Evolutionary conservation across 64 coral and sea anemone genomes (phyloP), one percentile per base, ranked within the genome.

Genomic region (Hydrozoanthus tunicans): DNA sequence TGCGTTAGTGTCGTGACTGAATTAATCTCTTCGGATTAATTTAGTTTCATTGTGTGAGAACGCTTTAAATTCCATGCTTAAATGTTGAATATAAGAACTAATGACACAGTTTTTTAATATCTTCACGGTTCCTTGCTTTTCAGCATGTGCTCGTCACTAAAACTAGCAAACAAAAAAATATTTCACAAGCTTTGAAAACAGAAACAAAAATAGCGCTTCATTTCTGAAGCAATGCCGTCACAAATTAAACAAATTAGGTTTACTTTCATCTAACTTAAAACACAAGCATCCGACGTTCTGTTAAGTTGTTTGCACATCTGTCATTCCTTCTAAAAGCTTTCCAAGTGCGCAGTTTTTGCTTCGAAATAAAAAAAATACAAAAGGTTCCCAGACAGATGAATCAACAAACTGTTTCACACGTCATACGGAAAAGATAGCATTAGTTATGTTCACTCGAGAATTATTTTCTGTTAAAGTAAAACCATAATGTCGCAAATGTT

Each of bases 251-350:
- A 74, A 43, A 43, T 24, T 43, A 11, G 26, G 71, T 60, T 52
- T 79, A 58, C 56, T 79, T 58, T 58, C 24, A 20, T 9, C 13
- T 20, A 79, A 25, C 68, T 20, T n/a, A 58, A 58, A 15, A 4
- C 8, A 11, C 78, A 12, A 12, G 56, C 10, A 60, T 81, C 61
- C 61, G 79, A 81, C 32, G n/a, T 60, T 43, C 13, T 43, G 61
- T 5, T 9, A 25, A 13, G 58, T 81, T 81, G 79, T 81, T 81
- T 81, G 58, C 17, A 26, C 79, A 81, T 81, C 79, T 81, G 79
- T 58, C 58, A 24, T 58, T 81, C 61, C 57, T 32, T 27, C 1
- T 81, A n/a, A 81, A 43, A 43, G 32, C 32, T 43, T 43, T 43
- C 32, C 32, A 43, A 43, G 32, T 43, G 32, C 32, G 32, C 32